Base-by-base conservation (phyloP, 2,888 invertebrate genomes). In the Diachrysia chrysitis region DNA sequence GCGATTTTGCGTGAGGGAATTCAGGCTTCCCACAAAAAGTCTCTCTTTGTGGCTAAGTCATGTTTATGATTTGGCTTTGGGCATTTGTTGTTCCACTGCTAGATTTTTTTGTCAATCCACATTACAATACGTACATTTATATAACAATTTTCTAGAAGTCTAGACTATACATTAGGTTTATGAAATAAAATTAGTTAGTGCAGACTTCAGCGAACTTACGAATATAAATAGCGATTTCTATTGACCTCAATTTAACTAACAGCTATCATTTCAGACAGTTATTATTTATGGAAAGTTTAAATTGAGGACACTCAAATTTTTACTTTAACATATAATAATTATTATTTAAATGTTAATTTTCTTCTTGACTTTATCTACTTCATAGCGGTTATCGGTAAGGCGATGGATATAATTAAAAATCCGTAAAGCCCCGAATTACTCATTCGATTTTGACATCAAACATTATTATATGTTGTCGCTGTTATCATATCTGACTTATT, bases 191-290 rank as follows among this genome's bases (percentile, higher is more conserved):
- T n/a, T 42, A 42, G 16, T 42, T 42, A 42, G 16, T 7, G n/a
- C 42, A 42, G n/a, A 42, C 42, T n/a, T 42, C 42, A 42, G 42
- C 42, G n/a, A n/a, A n/a, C 42, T 42, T 42, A 42, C 42, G n/a
- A 42, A 42, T 42, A 42, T 42, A 42, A 42, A 42, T 42, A 42
- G 42, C 42, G 42, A 42, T 42, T 42, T 42, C 42, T 42, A 42
- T 42, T 42, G 42, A 42, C 42, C 42, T 14, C 42, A 42, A 42
- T 42, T 42, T n/a, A 16, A 42, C 42, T 42, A 42, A 42, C 42
- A 42, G 42, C 42, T 42, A 42, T 42, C 42, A 42, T 42, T 37
- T n/a, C n/a, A 42, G n/a, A 42, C 42, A 42, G 42, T 42, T 42
- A 42, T 42, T 42, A 42, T 42, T 42, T 7, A 42, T 42, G 42